Evolutionary conservation across 2,113 vertebrate species (phyloP).

Genomic region (Sylvia atricapilla): DNA sequence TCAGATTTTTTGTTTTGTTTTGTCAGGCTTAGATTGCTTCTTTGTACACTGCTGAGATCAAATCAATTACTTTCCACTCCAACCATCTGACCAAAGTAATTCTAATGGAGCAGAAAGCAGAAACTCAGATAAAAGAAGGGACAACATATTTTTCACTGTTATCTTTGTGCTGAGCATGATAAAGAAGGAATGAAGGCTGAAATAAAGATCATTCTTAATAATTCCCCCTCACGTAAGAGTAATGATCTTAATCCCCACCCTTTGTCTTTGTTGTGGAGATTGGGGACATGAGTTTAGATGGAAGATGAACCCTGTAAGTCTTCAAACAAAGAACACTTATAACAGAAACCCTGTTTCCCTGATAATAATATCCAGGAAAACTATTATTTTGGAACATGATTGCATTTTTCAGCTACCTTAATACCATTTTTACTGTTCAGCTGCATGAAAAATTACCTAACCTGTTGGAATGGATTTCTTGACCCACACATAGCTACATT

Average conservation of each 20-base stretch:
- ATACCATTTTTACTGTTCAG: constrained; percentile 67
- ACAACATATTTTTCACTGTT: constrained; percentile 38
- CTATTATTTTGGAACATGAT: constrained; percentile 64
- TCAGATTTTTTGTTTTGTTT: constrained; percentile 68
- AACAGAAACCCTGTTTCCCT: constrained; percentile 28
- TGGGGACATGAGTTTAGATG: constrained; percentile 44
- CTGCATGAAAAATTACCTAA: constrained; percentile 75
- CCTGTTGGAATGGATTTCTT: constrained; percentile 78
- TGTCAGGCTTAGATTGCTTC: constrained; percentile 50
- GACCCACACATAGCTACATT: constrained; percentile 76
- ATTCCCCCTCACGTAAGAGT: constrained; percentile 30
- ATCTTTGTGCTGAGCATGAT: constrained; percentile 43
- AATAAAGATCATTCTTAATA: constrained; percentile 46
- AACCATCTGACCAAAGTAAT: constrained; percentile 60
- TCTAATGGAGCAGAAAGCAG: constrained; percentile 65
- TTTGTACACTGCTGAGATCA: constrained; percentile 42
- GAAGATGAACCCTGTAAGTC: constrained; percentile 42
- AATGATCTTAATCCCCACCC: constrained; percentile 34
- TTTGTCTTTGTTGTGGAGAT: constrained; percentile 54
- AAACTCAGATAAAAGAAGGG: constrained; percentile 54
- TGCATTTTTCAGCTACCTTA: constrained; percentile 57
- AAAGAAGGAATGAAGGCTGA: constrained; percentile 53
- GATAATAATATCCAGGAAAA: constrained; percentile 63
- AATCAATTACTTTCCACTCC: constrained; percentile 62
- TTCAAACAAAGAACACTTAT: constrained; percentile 38